phyloP scores from a whole-genome alignment of 2,113 vertebrate genomes.

The Solea solea region DNA sequence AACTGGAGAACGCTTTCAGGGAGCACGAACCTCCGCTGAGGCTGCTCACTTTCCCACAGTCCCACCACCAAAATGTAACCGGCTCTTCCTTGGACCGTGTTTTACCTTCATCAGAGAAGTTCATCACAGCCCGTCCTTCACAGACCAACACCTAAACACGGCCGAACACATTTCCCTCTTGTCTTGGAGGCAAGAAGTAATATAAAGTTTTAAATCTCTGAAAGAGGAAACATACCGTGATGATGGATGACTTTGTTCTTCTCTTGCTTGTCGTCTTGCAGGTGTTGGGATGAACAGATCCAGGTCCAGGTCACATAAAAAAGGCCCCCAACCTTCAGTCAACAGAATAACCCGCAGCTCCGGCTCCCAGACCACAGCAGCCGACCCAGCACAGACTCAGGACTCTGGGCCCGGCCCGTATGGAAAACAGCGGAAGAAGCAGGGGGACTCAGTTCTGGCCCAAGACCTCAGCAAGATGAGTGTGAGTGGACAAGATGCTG shows the following conservation, averaged over 20 bases:
- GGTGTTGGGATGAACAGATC: constrained; percentile 76
- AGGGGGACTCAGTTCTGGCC: constrained; percentile 60
- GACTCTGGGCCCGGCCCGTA: constrained; percentile 34
- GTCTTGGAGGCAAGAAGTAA: no score
- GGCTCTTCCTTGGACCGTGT: no score
- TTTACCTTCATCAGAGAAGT: no score
- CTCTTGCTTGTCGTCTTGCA: constrained; percentile 12
- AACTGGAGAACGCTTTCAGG: not conserved
- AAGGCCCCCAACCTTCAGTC: constrained; percentile 36
- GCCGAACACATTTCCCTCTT: no score
- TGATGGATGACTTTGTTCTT: not conserved
- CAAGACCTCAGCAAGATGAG: constrained; percentile 79
- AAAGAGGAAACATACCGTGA: no score
- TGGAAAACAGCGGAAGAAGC: constrained; percentile 62
- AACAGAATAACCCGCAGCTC: constrained; percentile 73
- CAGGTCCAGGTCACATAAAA: constrained; percentile 62
- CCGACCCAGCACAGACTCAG: constrained; percentile 8
- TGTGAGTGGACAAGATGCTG: constrained; percentile 61
- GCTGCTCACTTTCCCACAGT: no score
- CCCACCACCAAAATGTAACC: no score
- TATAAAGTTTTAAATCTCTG: no score
- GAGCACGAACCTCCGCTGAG: no score
- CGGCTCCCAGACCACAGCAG: constrained; percentile 47
- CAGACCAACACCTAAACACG: no score
- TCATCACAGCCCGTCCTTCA: no score